These are phyloP conservation scores for Sylvietta virens DNA, from an alignment of 2,113 vertebrate genomes.

Conservation along the genomic window DNA sequence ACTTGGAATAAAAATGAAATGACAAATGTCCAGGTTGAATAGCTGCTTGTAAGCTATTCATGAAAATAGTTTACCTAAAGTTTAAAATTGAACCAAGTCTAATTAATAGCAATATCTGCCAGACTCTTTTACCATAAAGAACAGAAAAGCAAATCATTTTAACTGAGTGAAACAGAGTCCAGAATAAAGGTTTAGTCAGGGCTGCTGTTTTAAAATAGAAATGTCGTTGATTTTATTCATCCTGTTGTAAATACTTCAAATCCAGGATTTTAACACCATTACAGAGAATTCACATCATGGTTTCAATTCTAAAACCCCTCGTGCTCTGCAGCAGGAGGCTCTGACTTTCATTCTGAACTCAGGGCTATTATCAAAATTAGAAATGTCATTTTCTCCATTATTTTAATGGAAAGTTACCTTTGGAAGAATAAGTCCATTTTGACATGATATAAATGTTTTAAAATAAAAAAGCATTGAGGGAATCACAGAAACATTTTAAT, in stretches of 20 bases:
- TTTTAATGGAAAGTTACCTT: slow-evolving; percentile 83
- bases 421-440: slow-evolving; percentile 77
- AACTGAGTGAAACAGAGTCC: neutral
- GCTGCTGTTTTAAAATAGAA: slow-evolving; percentile 48
- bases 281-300: neutral
- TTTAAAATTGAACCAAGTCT: neutral
- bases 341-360: neutral
- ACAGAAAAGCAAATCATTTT: slow-evolving; percentile 43
- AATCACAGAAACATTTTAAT: slow-evolving; percentile 84
- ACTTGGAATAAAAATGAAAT: neutral
- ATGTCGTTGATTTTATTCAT: slow-evolving; percentile 23
- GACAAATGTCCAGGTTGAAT: neutral
- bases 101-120: neutral
- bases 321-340: neutral
- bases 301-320: neutral
- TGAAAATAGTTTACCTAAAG: neutral
- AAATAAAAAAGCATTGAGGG: slow-evolving; percentile 75
- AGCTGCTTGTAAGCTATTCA: neutral
- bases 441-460: slow-evolving; percentile 84
- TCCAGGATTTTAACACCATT: neutral
- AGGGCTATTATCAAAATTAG: slow-evolving; percentile 55
- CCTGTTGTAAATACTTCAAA: slow-evolving; percentile 36
- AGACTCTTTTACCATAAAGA: neutral
- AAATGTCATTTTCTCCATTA: slow-evolving; percentile 61
- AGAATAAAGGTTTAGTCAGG: neutral